Evolutionary conservation across 1,140 invertebrate genomes (phyloP).

Genomic region (Monomorium pharaonis): DNA sequence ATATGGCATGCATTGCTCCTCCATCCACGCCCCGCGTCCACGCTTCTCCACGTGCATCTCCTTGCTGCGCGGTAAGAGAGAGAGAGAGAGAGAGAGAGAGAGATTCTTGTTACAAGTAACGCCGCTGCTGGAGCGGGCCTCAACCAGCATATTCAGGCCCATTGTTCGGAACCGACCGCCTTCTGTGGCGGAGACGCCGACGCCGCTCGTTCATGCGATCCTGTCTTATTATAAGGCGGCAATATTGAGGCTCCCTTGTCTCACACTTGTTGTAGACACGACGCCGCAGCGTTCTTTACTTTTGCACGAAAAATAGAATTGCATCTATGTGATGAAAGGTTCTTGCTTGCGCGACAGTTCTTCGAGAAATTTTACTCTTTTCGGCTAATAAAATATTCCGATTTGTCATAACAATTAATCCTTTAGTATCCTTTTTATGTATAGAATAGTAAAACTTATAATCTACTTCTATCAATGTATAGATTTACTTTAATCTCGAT

Average conservation of each 20-base stretch:
- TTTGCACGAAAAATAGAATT: slow-evolving; percentile 51
- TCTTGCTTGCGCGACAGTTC: neutral
- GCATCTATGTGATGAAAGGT: neutral
- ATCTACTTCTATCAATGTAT: no score
- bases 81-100: neutral
- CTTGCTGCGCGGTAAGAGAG: slow-evolving; percentile 57
- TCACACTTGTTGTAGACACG: slow-evolving; percentile 75
- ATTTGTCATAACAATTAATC: neutral
- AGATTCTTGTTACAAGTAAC: slow-evolving; percentile 67
- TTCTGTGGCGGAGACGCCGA: slow-evolving; percentile 71
- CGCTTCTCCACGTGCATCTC: slow-evolving; percentile 67
- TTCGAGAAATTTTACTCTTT: neutral
- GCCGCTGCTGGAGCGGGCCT: slow-evolving; percentile 23
- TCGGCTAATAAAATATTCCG: neutral
- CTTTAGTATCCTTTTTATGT: neutral
- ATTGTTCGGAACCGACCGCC: slow-evolving; percentile 77
- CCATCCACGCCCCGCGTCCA: slow-evolving; percentile 77
- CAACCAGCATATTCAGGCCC: slow-evolving; percentile 71
- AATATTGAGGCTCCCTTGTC: slow-evolving; percentile 71
- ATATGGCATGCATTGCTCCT: slow-evolving; percentile 81
- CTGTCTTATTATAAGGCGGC: slow-evolving; percentile 78
- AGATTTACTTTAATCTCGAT: no score
- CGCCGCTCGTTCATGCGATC: slow-evolving; percentile 75
- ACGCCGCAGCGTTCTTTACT: slow-evolving; percentile 32
- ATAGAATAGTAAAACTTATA: no score